Percentiles rank a stretch among this genome's conserved stretches.
phyloP scores from a whole-genome alignment of 2,113 vertebrate genomes.

The Amblyopsis rosae region DNA sequence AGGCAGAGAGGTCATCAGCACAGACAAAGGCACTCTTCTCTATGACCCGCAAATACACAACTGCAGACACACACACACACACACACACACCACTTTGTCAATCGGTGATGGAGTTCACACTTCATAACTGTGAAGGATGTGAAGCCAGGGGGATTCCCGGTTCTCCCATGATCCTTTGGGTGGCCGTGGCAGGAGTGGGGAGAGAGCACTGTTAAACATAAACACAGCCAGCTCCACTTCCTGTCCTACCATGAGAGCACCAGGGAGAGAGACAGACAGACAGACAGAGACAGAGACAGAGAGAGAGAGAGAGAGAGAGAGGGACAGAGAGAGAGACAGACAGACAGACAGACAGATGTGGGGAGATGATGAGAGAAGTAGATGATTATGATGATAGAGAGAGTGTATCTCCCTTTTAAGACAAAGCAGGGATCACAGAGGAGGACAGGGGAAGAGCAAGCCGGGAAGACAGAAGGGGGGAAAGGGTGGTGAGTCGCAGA shows the following conservation, averaged over 20 bases:
- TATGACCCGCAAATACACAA: slow-evolving; percentile 30
- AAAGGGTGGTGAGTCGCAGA: slow-evolving; percentile 16
- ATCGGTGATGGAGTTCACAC: slow-evolving; percentile 65
- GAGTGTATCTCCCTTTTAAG: slow-evolving; percentile 54
- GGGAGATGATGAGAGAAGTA: background rate
- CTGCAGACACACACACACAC: slow-evolving; percentile 46
- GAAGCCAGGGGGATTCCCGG: slow-evolving; percentile 70
- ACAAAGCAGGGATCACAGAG: slow-evolving; percentile 70
- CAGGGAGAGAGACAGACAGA: background rate
- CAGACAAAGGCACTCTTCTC: slow-evolving; percentile 57
- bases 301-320: background rate
- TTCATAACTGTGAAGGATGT: slow-evolving; percentile 60
- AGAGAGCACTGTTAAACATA: slow-evolving; percentile 55
- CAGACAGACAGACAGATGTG: background rate
- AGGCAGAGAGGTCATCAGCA: slow-evolving; percentile 54
- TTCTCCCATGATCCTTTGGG: slow-evolving; percentile 67
- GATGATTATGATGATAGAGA: slow-evolving; percentile 1
- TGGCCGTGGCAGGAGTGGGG: slow-evolving; percentile 52
- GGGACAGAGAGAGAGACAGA: background rate
- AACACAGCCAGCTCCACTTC: slow-evolving; percentile 64
- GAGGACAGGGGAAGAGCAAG: slow-evolving; percentile 56
- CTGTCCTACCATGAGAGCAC: slow-evolving; percentile 45
- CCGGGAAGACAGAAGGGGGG: slow-evolving; percentile 26
- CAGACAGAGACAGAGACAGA: no score
- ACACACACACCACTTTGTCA: slow-evolving; percentile 36